Percentiles rank a stretch among this genome's conserved stretches.
phyloP scores from a whole-genome alignment of 2,888 invertebrate species.

The Lepas anatifera region DNA sequence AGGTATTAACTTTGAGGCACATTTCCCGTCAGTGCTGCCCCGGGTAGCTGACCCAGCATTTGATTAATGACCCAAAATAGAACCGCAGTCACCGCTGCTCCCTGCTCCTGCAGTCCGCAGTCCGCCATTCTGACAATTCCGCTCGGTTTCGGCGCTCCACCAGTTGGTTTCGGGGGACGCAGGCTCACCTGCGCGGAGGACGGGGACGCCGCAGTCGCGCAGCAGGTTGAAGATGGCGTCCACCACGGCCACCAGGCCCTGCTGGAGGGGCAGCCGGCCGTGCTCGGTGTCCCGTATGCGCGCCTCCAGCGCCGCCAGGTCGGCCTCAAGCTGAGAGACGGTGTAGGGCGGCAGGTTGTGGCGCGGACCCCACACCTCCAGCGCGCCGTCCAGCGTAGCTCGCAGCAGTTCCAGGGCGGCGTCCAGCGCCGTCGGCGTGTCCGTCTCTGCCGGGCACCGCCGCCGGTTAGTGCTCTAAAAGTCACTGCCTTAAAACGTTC shows the following conservation, averaged over 20 bases:
- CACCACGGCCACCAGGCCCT: conserved; percentile 49
- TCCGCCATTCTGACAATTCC: too few species aligned
- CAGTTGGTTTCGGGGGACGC: too few species aligned
- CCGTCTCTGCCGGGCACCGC: conserved; percentile 12
- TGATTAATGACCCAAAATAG: too few species aligned
- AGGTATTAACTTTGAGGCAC: too few species aligned
- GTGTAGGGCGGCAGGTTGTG: background rate
- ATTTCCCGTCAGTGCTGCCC: too few species aligned
- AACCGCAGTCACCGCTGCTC: too few species aligned
- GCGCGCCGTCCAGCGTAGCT: conserved; percentile 29
- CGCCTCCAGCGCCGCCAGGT: background rate
- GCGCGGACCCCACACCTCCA: conserved; percentile 15
- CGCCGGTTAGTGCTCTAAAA: too few species aligned
- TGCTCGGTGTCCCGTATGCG: background rate
- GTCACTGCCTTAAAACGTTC: too few species aligned
- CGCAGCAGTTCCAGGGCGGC: conserved; percentile 33
- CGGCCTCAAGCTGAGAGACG: background rate
- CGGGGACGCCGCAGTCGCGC: background rate
- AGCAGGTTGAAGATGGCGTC: background rate
- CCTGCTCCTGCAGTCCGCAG: too few species aligned
- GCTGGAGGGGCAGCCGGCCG: conserved; percentile 46
- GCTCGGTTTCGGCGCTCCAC: too few species aligned
- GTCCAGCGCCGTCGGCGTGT: conserved; percentile 27
- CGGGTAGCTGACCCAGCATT: too few species aligned
- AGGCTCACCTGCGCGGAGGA: background rate